Percentiles rank a stretch among this genome's conserved stretches.
Evolutionary conservation across 2,888 invertebrate genomes (phyloP).

Genomic region (Vanessa cardui): DNA sequence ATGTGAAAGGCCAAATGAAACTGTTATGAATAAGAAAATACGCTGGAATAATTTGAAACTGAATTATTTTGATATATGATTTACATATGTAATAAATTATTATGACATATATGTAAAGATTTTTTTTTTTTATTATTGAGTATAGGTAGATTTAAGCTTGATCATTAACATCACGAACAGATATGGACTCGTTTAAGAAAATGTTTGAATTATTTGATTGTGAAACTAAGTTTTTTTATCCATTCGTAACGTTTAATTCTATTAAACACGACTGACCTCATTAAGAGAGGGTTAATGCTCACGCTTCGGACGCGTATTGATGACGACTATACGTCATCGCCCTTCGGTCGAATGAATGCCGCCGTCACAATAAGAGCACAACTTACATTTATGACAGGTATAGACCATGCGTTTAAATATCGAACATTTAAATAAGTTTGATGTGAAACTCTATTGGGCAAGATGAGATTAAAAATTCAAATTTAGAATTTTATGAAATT

Average conservation of each 20-base stretch:
- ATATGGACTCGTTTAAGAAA: background rate
- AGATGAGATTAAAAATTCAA: too few species aligned
- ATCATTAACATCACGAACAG: background rate
- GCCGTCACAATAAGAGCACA: slow-evolving; percentile 33
- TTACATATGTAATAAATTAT: background rate
- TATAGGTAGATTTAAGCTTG: too few species aligned
- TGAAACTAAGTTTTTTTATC: slow-evolving; percentile 22
- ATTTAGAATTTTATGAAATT: too few species aligned
- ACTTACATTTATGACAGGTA: slow-evolving; percentile 25
- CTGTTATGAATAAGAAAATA: slow-evolving; percentile 4
- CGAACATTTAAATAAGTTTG: too few species aligned
- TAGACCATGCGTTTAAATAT: background rate
- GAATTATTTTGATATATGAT: background rate
- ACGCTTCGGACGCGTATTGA: slow-evolving; percentile 68
- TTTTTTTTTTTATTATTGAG: too few species aligned
- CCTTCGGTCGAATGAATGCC: slow-evolving; percentile 44
- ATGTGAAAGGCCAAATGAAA: slow-evolving; percentile 28
- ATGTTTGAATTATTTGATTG: slow-evolving; percentile 12
- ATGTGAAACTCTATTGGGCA: too few species aligned
- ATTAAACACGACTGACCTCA: slow-evolving; percentile 73
- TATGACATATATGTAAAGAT: too few species aligned
- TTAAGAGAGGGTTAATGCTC: slow-evolving; percentile 71
- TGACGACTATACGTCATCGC: slow-evolving; percentile 71
- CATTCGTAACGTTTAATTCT: slow-evolving; percentile 67
- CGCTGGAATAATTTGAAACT: background rate